phyloP scores from a whole-genome alignment of 1,140 invertebrate genomes.

The Psilanteris sp. region DNA sequence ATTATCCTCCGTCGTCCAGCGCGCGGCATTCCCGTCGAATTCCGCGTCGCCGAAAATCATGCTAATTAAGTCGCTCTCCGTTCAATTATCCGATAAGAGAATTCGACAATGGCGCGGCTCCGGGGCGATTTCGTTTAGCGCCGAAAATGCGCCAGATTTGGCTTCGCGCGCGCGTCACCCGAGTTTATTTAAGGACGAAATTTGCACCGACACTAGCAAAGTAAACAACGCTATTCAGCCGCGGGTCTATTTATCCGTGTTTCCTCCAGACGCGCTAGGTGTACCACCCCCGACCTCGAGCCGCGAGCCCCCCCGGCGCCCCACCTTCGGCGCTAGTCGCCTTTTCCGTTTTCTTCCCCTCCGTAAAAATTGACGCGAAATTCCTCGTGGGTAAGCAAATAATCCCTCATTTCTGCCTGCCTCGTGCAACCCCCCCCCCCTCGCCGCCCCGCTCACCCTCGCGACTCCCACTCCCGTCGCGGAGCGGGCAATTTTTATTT shows the following conservation, averaged over 20 bases:
- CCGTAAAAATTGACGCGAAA: constrained; percentile 48
- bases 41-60: too few species aligned
- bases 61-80: too few species aligned
- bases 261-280: constrained; percentile 31
- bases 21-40: too few species aligned
- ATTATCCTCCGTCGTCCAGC: too few species aligned
- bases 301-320: neutral
- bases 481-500: constrained; percentile 52
- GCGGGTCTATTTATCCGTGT: constrained; percentile 17
- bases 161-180: too few species aligned
- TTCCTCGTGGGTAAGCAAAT: constrained; percentile 56
- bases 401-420: constrained; percentile 38
- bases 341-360: constrained; percentile 46
- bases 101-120: too few species aligned
- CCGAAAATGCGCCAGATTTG: neutral
- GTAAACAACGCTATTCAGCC: constrained; percentile 19
- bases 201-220: constrained; percentile 5
- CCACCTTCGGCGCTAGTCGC: constrained; percentile 8
- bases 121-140: too few species aligned
- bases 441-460: neutral
- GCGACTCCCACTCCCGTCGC: constrained; percentile 1
- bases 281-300: neutral
- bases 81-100: too few species aligned
- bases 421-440: neutral
- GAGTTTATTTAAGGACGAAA: constrained; percentile 3